Conservation (phyloP, 30 jellyfish, hydroid and myxozoan species). For the Catostylus mosaicus region DNA sequence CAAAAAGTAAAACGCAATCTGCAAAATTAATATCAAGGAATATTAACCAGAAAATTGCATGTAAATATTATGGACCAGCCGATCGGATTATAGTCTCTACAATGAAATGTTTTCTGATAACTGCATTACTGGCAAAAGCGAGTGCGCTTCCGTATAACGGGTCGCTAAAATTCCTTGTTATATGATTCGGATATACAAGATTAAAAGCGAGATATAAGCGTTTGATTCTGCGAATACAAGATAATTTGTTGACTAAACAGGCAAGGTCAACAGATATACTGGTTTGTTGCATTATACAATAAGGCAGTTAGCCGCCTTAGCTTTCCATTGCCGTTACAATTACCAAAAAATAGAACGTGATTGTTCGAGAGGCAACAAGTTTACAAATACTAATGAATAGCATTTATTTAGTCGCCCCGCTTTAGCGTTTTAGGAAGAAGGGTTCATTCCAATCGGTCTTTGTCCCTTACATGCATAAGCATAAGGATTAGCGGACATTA, state of each 20-base stretch:
- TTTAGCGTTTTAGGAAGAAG: not conserved
- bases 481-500: not conserved
- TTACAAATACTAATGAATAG: not conserved
- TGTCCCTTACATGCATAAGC: not conserved
- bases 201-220: not conserved
- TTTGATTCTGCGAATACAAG: not conserved
- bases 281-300: not conserved
- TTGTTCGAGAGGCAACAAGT: not conserved
- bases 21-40: not conserved
- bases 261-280: not conserved
- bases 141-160: not conserved
- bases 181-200: not conserved
- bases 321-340: no score
- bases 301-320: not conserved
- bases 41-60: not conserved
- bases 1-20: not conserved
- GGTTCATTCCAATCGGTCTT: not conserved
- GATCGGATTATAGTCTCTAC: not conserved
- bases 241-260: conserved; percentile 3
- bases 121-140: not conserved
- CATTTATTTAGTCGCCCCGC: not conserved
- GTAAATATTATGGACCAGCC: not conserved
- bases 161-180: not conserved
- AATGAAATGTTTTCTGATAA: not conserved
- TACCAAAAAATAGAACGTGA: not conserved